phyloP scores from a whole-genome alignment of 2,113 vertebrate species.

The Callionymus lyra region DNA sequence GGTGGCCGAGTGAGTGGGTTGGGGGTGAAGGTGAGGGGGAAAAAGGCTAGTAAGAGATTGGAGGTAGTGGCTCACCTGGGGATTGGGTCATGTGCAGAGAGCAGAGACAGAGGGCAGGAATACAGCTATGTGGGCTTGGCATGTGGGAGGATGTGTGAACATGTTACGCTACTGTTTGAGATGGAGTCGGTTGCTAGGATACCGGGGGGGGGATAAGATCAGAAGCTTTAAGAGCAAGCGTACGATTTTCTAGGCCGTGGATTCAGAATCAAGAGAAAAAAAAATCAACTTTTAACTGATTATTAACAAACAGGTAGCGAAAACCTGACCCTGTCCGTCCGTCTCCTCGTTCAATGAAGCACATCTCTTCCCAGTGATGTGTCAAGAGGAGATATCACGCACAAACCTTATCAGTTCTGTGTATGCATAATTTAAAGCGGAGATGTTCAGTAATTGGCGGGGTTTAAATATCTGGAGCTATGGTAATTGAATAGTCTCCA shows the following conservation, averaged over 20 bases:
- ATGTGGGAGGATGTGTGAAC: constrained; percentile 48
- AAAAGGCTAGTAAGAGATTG: constrained; percentile 19
- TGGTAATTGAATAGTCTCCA: constrained; percentile 72
- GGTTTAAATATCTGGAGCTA: constrained; percentile 70
- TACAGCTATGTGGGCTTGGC: constrained; percentile 30
- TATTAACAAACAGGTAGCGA: too few relatives aligned
- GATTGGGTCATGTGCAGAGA: constrained; percentile 45
- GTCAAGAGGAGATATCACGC: constrained; percentile 63
- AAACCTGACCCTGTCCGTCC: neutral
- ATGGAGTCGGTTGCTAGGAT: constrained; percentile 63
- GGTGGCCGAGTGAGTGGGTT: constrained; percentile 22
- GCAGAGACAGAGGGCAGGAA: constrained; percentile 20
- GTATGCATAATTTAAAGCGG: constrained; percentile 68
- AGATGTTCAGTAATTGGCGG: constrained; percentile 73
- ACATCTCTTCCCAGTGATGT: constrained; percentile 13
- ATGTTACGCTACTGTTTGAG: constrained; percentile 45
- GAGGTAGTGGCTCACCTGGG: constrained; percentile 36
- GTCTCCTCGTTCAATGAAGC: neutral
- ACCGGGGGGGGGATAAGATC: constrained; percentile 43
- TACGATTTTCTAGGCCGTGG: constrained; percentile 18
- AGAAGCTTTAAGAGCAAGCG: constrained; percentile 32
- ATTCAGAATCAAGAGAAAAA: constrained; percentile 20
- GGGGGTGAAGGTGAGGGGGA: constrained; percentile 33
- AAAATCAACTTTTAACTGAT: neutral
- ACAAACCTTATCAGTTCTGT: constrained; percentile 57